phyloP scores from a whole-genome alignment of 2,113 vertebrate genomes.

The Meleagris gallopavo region DNA sequence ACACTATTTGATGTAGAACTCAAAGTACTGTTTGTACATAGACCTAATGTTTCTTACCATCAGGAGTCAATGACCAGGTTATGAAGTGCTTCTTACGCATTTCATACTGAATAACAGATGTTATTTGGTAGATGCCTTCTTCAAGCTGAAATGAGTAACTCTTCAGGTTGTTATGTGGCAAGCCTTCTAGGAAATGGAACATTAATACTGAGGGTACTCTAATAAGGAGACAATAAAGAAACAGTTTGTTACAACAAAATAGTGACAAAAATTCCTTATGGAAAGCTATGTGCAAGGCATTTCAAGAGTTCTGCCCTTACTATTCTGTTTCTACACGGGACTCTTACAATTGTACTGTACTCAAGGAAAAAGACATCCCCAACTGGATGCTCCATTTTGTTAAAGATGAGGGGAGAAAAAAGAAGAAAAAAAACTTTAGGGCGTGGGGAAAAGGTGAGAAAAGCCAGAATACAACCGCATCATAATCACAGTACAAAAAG shows the following conservation, averaged over 20 bases:
- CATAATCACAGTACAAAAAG: background rate
- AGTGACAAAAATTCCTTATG: background rate
- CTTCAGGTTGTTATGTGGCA: constrained; percentile 81
- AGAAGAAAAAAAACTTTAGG: background rate
- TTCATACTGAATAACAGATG: constrained; percentile 85
- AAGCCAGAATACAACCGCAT: background rate
- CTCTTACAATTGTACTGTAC: background rate
- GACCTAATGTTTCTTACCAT: constrained; percentile 80
- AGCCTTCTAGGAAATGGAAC: constrained; percentile 91
- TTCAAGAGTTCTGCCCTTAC: background rate
- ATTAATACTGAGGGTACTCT: constrained; percentile 87
- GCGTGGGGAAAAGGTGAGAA: background rate
- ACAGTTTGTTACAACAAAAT: background rate
- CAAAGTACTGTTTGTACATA: background rate
- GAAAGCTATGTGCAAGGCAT: background rate
- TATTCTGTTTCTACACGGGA: background rate
- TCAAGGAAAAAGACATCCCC: background rate
- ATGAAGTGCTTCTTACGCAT: constrained; percentile 85
- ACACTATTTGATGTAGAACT: background rate
- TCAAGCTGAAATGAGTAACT: constrained; percentile 84
- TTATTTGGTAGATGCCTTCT: constrained; percentile 79
- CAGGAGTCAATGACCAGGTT: constrained; percentile 84
- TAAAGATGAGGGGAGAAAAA: accelerated
- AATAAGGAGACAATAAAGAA: constrained; percentile 39
- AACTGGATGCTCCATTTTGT: background rate